Evolutionary conservation across 2,113 vertebrate species (phyloP).

Genomic region (Condylura cristata): DNA sequence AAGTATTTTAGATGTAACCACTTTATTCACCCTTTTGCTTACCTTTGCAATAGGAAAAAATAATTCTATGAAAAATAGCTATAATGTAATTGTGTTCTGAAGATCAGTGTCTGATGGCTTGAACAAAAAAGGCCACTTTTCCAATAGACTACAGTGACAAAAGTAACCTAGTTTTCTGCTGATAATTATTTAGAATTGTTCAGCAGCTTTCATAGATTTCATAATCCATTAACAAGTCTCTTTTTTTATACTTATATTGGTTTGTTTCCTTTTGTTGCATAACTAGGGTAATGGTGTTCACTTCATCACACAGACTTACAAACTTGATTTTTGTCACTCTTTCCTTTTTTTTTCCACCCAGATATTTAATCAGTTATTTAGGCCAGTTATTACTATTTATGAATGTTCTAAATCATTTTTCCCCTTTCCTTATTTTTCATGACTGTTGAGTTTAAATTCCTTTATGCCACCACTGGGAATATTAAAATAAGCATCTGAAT

Average conservation of each 20-base stretch:
- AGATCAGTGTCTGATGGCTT: not conserved
- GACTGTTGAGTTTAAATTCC: not conserved
- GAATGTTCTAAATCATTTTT: not conserved
- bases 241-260: not conserved
- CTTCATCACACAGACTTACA: not conserved
- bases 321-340: not conserved
- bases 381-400: not conserved
- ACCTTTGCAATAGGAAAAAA: not conserved
- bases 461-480: not conserved
- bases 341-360: not conserved
- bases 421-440: not conserved
- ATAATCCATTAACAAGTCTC: not conserved
- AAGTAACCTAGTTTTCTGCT: not conserved
- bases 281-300: not conserved
- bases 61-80: no score
- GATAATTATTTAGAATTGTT: not conserved
- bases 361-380: not conserved
- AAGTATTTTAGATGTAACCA: not conserved
- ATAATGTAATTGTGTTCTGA: not conserved
- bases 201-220: not conserved
- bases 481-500: not conserved
- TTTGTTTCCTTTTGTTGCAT: not conserved
- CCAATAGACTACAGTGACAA: not conserved
- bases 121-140: not conserved
- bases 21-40: not conserved